Base-by-base conservation (phyloP, 1,140 invertebrate genomes). In the Euura saliciscinereae region DNA sequence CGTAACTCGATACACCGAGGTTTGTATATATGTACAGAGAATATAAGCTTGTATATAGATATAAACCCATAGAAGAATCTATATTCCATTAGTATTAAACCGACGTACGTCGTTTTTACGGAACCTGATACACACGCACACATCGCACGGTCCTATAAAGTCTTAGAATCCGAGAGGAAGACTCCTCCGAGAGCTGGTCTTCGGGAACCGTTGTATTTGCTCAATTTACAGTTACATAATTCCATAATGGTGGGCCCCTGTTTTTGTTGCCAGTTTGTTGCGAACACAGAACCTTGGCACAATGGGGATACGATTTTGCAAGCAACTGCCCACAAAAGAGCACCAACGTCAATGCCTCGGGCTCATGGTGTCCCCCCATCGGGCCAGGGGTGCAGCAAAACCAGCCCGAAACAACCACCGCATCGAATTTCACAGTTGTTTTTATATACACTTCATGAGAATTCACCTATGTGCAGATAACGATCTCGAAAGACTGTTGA, bases 161-260 rank as follows among this genome's bases (percentile, higher is more conserved):
- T 59, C 51, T 6, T 3, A 11, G 5, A 8, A n/a, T 59, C 51
- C 13, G 10, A n/a, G 51, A 59, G 51, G 51, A n/a, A 59, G 8
- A 28, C 28, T 28, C 28, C 28, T 28, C 1, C 28, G 28, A 28
- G 28, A 28, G 28, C 28, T 28, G 28, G 0, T 28, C 28, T 59
- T n/a, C 51, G 13, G 51, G 13, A 59, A 59, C 51, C 51, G 51
- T 59, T 59, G 51, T 59, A 59, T 59, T 59, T 59, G 51, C 51
- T 59, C 51, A 59, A 59, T 59, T 59, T 59, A 59, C 51, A 59
- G 51, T 59, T 59, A 59, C 51, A 59, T 59, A 59, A 59, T 59
- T 59, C 51, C 51, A 59, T 59, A 59, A 59, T 59, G 51, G 51
- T 59, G 51, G 51, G 51, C 13, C 28, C 51, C 8, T 59, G 51